Base-by-base conservation (phyloP, 2,888 invertebrate genomes). In the Chrysina gloriosa region DNA sequence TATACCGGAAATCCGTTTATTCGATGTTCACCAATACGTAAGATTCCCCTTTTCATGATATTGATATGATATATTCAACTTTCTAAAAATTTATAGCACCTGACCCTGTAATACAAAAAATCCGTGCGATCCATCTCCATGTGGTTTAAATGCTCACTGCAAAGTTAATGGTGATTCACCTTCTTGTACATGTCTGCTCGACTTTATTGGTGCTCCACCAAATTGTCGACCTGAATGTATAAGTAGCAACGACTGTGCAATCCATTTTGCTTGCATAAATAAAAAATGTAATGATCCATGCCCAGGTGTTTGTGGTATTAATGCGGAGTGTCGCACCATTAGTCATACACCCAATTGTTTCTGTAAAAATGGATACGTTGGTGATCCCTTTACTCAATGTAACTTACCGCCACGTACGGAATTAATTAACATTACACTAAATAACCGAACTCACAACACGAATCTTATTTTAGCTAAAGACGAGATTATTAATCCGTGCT, bases 171-270 rank as follows among this genome's bases (percentile, higher is more conserved):
- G 89, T 50, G 89, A 89, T 39, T 85, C 88, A 31, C 91, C 92
- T 0, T 89, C 91, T 1, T 94, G 94, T 78, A 90, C 92, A 7
- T 94, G 94, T 76, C 83, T 89, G 25, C 84, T 86, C 58, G 88
- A 88, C 70, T 91, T 87, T 76, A 83, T 87, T 45, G 92, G 92
- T 25, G 84, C 88, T 23, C 92, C 93, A 36, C 93, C 93, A 1
- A 89, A 91, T 74, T 94, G 93, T 77, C 86, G 90, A 72, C 93
- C 93, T 2, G 94, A 94, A 84, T 95, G 94, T 81, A 86, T 91
- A 45, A 89, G 89, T 72, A 93, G 92, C 78, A 88, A 89, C 4
- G 93, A 94, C 81, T 94, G 93, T 79, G 80, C 88, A 9, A 87
- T 85, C 72, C 85, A 88, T 72, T 84, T 88, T 70, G 91, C 93